Evolutionary conservation across 1,140 invertebrate species (phyloP).

Genomic region (Drosophila truncata): DNA sequence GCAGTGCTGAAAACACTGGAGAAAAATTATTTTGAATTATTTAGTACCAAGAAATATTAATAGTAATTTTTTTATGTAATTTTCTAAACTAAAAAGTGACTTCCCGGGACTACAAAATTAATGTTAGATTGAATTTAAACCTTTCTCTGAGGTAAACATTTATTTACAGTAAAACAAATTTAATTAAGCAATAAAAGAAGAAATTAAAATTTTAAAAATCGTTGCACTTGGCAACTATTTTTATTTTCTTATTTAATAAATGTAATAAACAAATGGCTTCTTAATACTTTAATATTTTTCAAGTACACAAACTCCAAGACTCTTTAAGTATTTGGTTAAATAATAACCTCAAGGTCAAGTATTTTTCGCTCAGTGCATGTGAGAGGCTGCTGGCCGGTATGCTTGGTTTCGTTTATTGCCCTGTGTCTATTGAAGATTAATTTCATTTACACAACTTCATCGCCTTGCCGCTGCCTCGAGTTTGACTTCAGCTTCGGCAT

Average conservation of each 20-base stretch:
- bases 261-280: background rate
- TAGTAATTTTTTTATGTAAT: no score
- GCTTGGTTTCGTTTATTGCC: conserved; percentile 73
- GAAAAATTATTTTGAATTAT: background rate
- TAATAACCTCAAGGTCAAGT: accelerated
- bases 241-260: background rate
- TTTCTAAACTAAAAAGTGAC: no score
- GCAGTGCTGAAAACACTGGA: conserved; percentile 30
- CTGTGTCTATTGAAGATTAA: conserved; percentile 84
- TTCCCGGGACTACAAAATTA: no score
- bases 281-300: background rate
- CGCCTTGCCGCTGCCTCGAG: conserved; percentile 55
- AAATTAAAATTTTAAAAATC: background rate
- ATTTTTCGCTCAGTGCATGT: background rate
- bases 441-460: conserved; percentile 84
- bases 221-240: background rate
- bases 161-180: no score
- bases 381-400: conserved; percentile 40
- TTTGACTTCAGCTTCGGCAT: background rate
- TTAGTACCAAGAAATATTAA: no score
- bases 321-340: background rate
- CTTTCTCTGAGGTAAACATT: no score
- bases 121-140: no score
- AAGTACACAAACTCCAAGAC: background rate
- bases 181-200: background rate